Evolutionary conservation across 2,113 vertebrate species (phyloP), one percentile per base, ranked within the genome.

Genomic region (Notothenia rossii): DNA sequence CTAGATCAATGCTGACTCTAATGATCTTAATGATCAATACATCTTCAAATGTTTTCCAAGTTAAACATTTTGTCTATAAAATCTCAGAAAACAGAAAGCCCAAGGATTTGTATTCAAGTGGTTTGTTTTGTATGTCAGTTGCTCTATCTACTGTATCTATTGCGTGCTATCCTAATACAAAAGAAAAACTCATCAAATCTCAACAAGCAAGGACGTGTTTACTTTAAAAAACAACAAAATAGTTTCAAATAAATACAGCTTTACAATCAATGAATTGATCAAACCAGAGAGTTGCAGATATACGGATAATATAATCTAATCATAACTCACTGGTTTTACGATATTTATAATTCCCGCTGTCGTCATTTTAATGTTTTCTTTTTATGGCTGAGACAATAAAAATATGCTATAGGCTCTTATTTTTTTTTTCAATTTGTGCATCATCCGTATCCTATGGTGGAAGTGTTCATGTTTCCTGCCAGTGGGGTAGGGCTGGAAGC

Each of bases 401-500:
- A 66, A 77, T 80, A 65, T 68, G 72, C 86, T 60, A 61, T 72
- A 79, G 83, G 64, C 53, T 62, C 25, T 22, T 62, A n/a, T 22
- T 15, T 18, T 75, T 83, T 83, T 81, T 84, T 84, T 71, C 36
- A 89, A 67, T 69, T 78, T 75, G 88, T 87, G 86, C 79, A 79
- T 76, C 79, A 62, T 85, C 84, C 88, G 63, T 88, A 83, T 88
- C 88, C 90, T 88, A 85, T 75, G 78, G 77, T 91, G 91, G 89
- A 88, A 89, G 90, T 87, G 87, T 85, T 94, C 85, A 77, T 91
- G 91, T 93, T 91, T 90, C 88, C 92, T 92, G 94, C 92, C 94
- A 92, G 91, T 91, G 92, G 89, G 92, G 92, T 89, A 92, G 94
- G 91, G 86, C 86, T 93, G 89, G 89, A 91, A 95, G 91, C 95